A percentile compares a stretch with the other conserved stretches of the same genome.
Evolutionary conservation across 1,140 invertebrate genomes (phyloP).

Genomic region (Drosophila pruinosa): DNA sequence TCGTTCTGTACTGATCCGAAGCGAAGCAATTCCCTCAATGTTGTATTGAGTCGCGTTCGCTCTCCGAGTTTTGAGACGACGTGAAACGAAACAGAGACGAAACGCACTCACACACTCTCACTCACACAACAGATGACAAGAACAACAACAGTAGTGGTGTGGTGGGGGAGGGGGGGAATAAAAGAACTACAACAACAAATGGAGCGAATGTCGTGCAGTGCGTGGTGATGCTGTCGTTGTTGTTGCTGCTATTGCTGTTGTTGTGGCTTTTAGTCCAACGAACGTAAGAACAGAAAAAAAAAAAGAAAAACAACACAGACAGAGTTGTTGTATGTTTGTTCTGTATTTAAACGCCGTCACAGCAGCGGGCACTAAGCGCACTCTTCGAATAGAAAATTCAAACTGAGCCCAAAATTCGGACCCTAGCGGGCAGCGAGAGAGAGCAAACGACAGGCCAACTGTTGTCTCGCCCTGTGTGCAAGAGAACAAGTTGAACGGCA

Average conservation of each 20-base stretch:
- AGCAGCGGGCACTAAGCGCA: slow-evolving; percentile 77
- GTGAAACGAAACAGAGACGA: background rate
- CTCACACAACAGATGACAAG: background rate
- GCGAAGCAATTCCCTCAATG: slow-evolving; percentile 29
- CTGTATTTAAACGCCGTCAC: slow-evolving; percentile 60
- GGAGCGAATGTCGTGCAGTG: background rate
- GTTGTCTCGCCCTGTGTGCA: no score
- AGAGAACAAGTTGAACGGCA: no score
- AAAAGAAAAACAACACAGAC: no score
- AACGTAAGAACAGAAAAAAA: background rate
- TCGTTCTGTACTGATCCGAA: slow-evolving; percentile 30
- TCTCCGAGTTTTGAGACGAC: background rate
- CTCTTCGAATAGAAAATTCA: slow-evolving; percentile 77
- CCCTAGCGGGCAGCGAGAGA: slow-evolving; percentile 3
- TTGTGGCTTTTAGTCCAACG: background rate
- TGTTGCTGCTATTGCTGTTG: no score
- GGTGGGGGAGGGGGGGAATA: no score
- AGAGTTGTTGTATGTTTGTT: background rate
- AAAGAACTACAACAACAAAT: slow-evolving; percentile 1
- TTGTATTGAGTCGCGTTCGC: slow-evolving; percentile 25
- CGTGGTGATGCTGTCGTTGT: slow-evolving; percentile 1
- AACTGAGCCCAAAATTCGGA: slow-evolving; percentile 59
- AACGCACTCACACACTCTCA: background rate
- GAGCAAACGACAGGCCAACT: background rate
- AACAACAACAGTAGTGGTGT: background rate